Conservation (phyloP, 2,113 vertebrate genomes). For the Marmota flaviventris region DNA sequence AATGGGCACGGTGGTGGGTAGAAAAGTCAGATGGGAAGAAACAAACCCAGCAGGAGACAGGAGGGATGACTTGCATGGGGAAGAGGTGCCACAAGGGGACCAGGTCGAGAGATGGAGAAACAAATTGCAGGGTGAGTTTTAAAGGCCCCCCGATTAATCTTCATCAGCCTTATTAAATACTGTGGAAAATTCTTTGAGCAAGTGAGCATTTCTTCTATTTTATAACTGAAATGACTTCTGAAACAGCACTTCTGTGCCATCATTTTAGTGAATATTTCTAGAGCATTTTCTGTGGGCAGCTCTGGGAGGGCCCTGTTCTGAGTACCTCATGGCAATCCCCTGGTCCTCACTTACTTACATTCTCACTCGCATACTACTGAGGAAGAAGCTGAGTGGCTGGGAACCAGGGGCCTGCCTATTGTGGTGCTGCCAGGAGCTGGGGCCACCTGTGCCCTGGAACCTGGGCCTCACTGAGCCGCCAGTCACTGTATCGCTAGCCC, state of each 20-base stretch:
- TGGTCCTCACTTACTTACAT: not conserved
- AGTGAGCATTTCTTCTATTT: constrained; percentile 27
- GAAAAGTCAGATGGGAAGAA: not conserved
- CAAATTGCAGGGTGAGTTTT: not conserved
- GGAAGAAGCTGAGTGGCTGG: not conserved
- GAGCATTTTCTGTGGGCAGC: constrained; percentile 1
- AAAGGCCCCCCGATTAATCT: not conserved
- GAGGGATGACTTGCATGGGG: not conserved
- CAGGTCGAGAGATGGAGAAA: not conserved
- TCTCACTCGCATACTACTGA: not conserved
- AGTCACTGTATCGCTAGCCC: not conserved
- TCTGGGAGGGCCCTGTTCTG: not conserved
- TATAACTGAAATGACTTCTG: not conserved
- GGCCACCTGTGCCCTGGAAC: not conserved
- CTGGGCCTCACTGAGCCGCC: not conserved
- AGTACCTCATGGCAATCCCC: not conserved
- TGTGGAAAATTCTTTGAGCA: not conserved
- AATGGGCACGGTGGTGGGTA: not conserved
- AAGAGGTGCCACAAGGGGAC: not conserved
- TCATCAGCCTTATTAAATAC: not conserved
- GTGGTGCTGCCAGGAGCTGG: not conserved
- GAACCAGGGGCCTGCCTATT: not conserved
- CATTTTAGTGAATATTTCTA: constrained; percentile 27
- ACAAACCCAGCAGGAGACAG: not conserved
- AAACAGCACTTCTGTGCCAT: not conserved